These are phyloP conservation scores for Pyrochroa serraticornis DNA, from an alignment of 2,888 invertebrate genomes.

Conservation along the genomic window DNA sequence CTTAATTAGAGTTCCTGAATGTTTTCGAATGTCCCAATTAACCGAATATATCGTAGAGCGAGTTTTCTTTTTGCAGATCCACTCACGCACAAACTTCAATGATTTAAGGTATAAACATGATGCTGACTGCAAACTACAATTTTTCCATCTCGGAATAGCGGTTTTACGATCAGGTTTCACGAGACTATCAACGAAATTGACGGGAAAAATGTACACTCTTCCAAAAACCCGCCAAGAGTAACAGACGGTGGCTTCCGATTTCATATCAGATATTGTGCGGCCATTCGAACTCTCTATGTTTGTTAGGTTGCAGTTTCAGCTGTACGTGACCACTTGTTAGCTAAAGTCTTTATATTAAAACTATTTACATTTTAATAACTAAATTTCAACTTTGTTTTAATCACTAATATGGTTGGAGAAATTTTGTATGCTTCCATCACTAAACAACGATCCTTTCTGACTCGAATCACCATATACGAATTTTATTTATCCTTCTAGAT, in stretches of 20 bases:
- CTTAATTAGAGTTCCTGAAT: no score
- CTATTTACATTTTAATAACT: no score
- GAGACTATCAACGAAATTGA: slow-evolving; percentile 43
- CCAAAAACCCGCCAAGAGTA: slow-evolving; percentile 11
- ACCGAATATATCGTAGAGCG: background rate
- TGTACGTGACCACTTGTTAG: no score
- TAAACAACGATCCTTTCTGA: no score
- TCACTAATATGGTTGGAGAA: no score
- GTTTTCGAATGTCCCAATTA: background rate
- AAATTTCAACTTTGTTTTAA: no score
- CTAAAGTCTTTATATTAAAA: no score
- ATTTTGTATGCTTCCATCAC: no score
- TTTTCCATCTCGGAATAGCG: slow-evolving; percentile 20
- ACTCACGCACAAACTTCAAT: slow-evolving; percentile 4
- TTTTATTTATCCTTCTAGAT: no score
- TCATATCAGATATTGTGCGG: slow-evolving; percentile 25
- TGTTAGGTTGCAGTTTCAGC: background rate
- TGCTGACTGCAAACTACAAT: slow-evolving; percentile 20
- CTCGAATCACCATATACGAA: no score
- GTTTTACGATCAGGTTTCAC: slow-evolving; percentile 31
- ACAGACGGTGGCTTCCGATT: slow-evolving; percentile 11
- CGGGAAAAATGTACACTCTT: slow-evolving; percentile 40
- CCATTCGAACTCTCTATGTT: slow-evolving; percentile 20
- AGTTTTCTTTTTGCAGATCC: background rate
- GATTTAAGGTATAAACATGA: slow-evolving; percentile 6